Evolutionary conservation across 2,888 invertebrate genomes (phyloP), one percentile per base, ranked within the genome.

Genomic region (Dyspetes luteomarginatus): DNA sequence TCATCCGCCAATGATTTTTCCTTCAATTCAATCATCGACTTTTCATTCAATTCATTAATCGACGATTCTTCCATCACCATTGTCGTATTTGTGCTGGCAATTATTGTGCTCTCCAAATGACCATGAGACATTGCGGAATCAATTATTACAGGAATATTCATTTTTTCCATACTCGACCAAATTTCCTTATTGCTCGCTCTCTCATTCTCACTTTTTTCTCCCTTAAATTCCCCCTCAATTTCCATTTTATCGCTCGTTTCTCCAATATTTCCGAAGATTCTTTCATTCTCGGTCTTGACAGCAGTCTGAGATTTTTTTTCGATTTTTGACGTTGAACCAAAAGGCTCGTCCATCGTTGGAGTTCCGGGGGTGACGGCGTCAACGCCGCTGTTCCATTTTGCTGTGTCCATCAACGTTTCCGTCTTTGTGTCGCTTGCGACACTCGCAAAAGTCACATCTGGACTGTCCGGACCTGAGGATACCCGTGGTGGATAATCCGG

Each of bases 401-500:
- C 86, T 9, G 85, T 85, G 50, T 86, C 87, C 85, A 87, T 87
- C 4, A 74, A 17, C 9, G 83, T 85, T 2, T 85, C 71, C 22
- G 73, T 81, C 3, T 69, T 78, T 15, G 76, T 64, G 60, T 81
- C 79, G 2, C 36, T 36, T 0, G 26, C 9, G 48, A 43, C 45
- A 41, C 82, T 84, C 12, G 83, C 71, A 69, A 86, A 86, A 4
- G 87, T 86, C 5, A 86, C 85, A 7, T 88, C 87, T 3, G 87
- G 87, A 83, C 87, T 88, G 5, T 87, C 85, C 2, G 88, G 90
- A 50, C 89, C 88, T 15, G 83, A 82, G 1, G 91, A 88, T 19
- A 90, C 90, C 73, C 87, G 80, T 1, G 91, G 90, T 7, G 91
- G 91, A 82, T 90, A 91, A 71, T 92, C 92, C 4, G 91, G 91